A percentile compares a stretch with the other conserved stretches of the same genome.
phyloP scores from a whole-genome alignment of 2,113 vertebrate genomes.

The Oryzias curvinotus region DNA sequence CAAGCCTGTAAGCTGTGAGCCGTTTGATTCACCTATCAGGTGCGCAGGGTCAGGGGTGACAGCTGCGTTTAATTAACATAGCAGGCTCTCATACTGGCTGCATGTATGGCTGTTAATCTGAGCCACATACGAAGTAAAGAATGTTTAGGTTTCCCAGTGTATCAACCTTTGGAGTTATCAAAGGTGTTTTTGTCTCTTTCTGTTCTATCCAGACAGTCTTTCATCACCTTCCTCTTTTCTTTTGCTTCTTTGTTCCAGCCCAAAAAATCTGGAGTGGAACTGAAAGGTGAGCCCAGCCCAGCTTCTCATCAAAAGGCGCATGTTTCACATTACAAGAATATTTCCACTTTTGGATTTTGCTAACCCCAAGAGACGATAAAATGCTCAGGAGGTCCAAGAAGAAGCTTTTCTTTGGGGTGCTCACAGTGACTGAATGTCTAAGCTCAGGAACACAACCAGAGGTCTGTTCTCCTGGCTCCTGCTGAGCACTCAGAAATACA shows the following conservation, averaged over 20 bases:
- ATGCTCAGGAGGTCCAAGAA: conserved; percentile 54
- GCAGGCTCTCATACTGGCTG: conserved; percentile 55
- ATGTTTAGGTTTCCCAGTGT: conserved; percentile 58
- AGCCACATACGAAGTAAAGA: conserved; percentile 44
- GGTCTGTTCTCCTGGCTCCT: conserved; percentile 61
- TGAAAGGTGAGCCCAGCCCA: conserved; percentile 56
- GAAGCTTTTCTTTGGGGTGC: conserved; percentile 40
- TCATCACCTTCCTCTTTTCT: conserved; percentile 53
- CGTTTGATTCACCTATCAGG: conserved; percentile 77
- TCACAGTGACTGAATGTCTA: conserved; percentile 67
- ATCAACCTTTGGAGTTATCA: conserved; percentile 51
- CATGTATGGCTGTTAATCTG: conserved; percentile 44
- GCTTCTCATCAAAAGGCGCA: conserved; percentile 54
- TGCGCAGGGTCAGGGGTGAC: conserved; percentile 70
- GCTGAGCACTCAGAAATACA: conserved; percentile 34
- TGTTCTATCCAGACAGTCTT: conserved; percentile 47
- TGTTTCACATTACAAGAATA: conserved; percentile 79
- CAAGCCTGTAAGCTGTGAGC: conserved; percentile 45
- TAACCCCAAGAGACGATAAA: conserved; percentile 71
- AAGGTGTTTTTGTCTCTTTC: conserved; percentile 62
- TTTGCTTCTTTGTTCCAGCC: conserved; percentile 49
- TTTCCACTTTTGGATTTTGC: conserved; percentile 70
- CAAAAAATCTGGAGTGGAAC: conserved; percentile 56
- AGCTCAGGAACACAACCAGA: conserved; percentile 67
- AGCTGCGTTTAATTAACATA: conserved; percentile 76